Conservation (phyloP, 2,888 invertebrate species). For the Augiades crinisus region DNA sequence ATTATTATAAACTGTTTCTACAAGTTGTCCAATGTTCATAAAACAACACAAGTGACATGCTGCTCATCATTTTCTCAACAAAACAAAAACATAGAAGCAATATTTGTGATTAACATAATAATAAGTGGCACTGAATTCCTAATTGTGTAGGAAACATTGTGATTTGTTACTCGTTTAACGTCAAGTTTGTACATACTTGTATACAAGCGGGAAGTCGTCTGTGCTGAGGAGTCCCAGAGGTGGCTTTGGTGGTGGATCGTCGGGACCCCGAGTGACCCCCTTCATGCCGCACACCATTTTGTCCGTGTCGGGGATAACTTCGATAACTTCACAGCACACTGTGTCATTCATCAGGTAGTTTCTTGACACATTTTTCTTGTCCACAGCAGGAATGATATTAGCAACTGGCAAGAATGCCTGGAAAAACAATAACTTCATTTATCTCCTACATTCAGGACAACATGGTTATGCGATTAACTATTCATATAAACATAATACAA, state of each 20-base stretch:
- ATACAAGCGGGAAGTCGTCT: constrained; percentile 90
- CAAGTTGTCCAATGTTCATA: constrained; percentile 9
- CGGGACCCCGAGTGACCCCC: constrained; percentile 85
- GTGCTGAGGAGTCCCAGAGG: constrained; percentile 91
- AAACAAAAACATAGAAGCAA: constrained; percentile 56
- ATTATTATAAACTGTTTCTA: not conserved
- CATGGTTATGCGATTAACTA: too few species aligned
- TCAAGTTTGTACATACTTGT: constrained; percentile 86
- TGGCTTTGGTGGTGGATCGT: constrained; percentile 86
- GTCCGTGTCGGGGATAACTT: constrained; percentile 92
- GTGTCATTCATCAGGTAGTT: constrained; percentile 91
- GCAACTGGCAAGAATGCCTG: constrained; percentile 86
- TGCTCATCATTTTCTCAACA: constrained; percentile 48
- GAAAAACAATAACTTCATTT: constrained; percentile 13
- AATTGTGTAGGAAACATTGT: constrained; percentile 53
- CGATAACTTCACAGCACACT: constrained; percentile 93
- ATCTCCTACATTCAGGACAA: too few species aligned
- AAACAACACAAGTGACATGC: constrained; percentile 15
- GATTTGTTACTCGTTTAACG: constrained; percentile 36
- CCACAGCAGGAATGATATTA: constrained; percentile 88
- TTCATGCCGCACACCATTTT: constrained; percentile 95
- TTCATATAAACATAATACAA: too few species aligned
- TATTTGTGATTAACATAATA: constrained; percentile 46
- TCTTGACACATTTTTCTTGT: constrained; percentile 89
- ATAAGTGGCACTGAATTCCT: constrained; percentile 45